A percentile compares a stretch with the other conserved stretches of the same genome.
Evolutionary conservation across 2,113 vertebrate genomes (phyloP).

Genomic region (Silurus meridionalis): DNA sequence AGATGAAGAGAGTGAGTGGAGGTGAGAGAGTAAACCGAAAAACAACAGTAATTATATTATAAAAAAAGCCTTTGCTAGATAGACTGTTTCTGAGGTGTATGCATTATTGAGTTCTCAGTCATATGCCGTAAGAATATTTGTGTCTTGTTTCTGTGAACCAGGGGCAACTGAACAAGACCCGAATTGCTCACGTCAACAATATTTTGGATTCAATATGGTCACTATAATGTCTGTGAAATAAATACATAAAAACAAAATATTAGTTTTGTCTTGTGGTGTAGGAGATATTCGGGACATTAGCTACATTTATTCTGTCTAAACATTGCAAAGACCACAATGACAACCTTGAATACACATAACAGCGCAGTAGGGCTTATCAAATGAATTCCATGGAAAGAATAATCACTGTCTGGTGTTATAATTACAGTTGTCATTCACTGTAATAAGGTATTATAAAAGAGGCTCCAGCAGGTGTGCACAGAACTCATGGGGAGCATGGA

Average conservation of each 20-base stretch:
- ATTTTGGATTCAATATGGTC: not conserved
- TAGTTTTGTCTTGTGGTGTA: not conserved
- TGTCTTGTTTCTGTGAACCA: too few relatives aligned
- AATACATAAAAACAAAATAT: not conserved
- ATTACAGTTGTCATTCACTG: conserved; percentile 20
- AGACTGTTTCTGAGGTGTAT: not conserved
- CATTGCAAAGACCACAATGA: not conserved
- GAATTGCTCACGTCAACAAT: not conserved
- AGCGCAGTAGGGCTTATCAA: not conserved
- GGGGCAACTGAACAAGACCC: not conserved
- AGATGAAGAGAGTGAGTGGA: conserved; percentile 57
- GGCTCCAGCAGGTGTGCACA: conserved; percentile 10
- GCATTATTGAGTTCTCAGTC: too few relatives aligned
- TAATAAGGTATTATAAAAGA: conserved; percentile 6
- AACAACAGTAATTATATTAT: conserved; percentile 45
- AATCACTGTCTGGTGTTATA: conserved; percentile 15
- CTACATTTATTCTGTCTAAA: not conserved
- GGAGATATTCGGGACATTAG: not conserved
- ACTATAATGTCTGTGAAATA: not conserved
- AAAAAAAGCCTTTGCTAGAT: conserved; percentile 8
- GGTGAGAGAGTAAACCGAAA: conserved; percentile 46
- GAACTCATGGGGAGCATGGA: not conserved
- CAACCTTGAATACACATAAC: not conserved
- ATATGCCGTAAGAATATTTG: not conserved
- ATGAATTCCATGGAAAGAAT: conserved; percentile 21